Evolutionary conservation across 2,797 vertebrate genomes (phyloP).

Genomic region (Cuculus canorus): DNA sequence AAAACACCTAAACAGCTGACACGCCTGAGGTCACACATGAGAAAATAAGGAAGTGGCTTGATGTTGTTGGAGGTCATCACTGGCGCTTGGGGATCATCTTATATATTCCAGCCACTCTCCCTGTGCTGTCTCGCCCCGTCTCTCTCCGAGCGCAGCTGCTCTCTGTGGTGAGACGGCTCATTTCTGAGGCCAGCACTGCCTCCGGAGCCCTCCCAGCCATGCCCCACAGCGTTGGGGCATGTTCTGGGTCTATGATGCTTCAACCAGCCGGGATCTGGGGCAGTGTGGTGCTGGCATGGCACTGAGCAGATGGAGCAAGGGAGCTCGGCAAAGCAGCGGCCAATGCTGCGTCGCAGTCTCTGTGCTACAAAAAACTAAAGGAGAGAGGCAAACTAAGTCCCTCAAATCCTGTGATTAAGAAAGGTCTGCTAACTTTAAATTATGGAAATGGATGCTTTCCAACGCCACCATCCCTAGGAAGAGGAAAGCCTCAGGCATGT

Average conservation of each 20-base stretch:
- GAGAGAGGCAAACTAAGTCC: neutral
- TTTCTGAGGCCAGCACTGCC: neutral
- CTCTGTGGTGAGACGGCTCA: neutral
- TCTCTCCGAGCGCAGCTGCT: neutral
- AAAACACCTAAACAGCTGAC: neutral
- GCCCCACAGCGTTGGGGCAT: neutral
- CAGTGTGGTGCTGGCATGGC: neutral
- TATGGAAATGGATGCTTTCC: neutral
- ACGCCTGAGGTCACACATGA: neutral
- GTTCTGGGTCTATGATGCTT: neutral
- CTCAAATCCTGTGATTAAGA: neutral
- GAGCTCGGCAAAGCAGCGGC: neutral
- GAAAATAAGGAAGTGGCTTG: neutral
- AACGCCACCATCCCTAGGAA: neutral
- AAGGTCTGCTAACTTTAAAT: neutral
- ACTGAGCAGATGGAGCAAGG: neutral
- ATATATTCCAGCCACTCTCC: neutral
- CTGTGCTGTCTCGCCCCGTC: neutral
- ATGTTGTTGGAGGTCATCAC: neutral
- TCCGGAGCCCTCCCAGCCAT: neutral
- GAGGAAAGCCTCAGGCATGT: slow-evolving; percentile 46
- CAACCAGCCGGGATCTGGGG: neutral
- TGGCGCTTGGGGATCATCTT: neutral
- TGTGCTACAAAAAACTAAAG: neutral
- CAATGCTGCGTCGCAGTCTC: neutral